Percentiles rank a stretch among this genome's conserved stretches.
Conservation (phyloP, 2,113 vertebrate genomes). For the Chrysochloris asiatica region DNA sequence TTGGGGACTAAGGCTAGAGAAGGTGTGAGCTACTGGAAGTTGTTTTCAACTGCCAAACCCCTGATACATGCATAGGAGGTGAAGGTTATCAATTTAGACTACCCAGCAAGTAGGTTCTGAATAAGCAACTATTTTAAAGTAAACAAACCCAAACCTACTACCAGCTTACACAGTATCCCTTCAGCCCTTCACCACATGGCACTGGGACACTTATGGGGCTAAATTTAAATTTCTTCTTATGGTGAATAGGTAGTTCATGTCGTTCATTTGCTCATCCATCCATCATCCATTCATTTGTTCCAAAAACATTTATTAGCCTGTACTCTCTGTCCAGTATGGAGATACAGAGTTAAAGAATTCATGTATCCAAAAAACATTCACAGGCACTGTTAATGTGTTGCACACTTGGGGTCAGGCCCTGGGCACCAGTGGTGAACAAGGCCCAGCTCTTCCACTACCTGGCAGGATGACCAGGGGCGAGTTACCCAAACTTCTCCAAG, state of each 20-base stretch:
- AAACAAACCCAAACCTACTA: constrained; percentile 13
- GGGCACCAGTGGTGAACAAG: constrained; percentile 63
- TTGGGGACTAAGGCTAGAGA: background rate
- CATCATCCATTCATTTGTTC: constrained; percentile 62
- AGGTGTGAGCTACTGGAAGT: background rate
- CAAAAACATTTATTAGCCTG: constrained; percentile 38
- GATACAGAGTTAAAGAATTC: background rate
- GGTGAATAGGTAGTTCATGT: constrained; percentile 14
- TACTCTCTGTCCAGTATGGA: background rate
- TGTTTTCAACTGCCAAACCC: constrained; percentile 45
- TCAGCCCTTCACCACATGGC: background rate
- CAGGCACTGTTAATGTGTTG: background rate
- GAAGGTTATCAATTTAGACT: constrained; percentile 15
- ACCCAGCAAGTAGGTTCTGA: constrained; percentile 43
- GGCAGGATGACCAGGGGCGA: constrained; percentile 53
- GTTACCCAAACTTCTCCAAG: constrained; percentile 21
- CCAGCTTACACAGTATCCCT: background rate
- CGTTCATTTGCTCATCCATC: constrained; percentile 61
- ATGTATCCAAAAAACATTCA: background rate
- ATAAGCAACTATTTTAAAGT: background rate
- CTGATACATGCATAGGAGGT: background rate
- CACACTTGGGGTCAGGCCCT: background rate
- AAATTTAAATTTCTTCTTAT: background rate
- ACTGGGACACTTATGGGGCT: background rate
- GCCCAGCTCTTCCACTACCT: constrained; percentile 53